Base-by-base conservation (phyloP, 2,797 vertebrate genomes). In the Myotis pilosus region DNA sequence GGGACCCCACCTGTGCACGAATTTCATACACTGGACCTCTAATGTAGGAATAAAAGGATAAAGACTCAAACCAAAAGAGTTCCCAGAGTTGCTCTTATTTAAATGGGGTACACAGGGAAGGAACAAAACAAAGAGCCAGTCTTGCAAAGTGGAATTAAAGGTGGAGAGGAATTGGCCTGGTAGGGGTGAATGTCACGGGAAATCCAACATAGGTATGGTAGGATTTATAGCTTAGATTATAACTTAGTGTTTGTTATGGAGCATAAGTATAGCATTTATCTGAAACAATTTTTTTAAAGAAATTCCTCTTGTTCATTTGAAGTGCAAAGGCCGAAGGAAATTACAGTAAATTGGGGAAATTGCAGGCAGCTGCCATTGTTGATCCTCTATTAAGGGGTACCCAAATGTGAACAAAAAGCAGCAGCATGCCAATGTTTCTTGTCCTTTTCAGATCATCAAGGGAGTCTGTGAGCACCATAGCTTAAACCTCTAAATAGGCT, bases 291-390 rank as follows among this genome's bases (percentile, higher is more conserved):
- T 11, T n/a, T 76, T 92, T 82, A 83, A 76, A 87, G 33, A 57
- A 92, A 83, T 87, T 93, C n/a, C n/a, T 74, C 53, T 83, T 36
- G 49, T 12, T 86, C 60, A 87, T 93, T 78, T 94, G 60, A 88
- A 91, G 66, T 60, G 25, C 83, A 92, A 95, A 95, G 62, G 28
- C 33, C 68, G 92, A 49, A 92, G 91, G 71, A 96, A 97, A 96
- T 96, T 74, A 93, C 0, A 95, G 86, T 74, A 94, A 92, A 92
- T 41, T 87, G 44, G 55, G 80, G 71, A 94, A 94, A 96, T 91
- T 95, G 66, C n/a, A 87, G 47, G 30, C 76, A 83, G 64, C 88
- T 96, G 86, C 66, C 83, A 22, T 25, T 78, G 71, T 17, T 89
- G 90, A 60, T 51, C 64, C 38, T 79, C 60, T 78, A 23, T 33